Base-by-base conservation (phyloP, 2,113 vertebrate species). In the Danionella cerebrum region DNA sequence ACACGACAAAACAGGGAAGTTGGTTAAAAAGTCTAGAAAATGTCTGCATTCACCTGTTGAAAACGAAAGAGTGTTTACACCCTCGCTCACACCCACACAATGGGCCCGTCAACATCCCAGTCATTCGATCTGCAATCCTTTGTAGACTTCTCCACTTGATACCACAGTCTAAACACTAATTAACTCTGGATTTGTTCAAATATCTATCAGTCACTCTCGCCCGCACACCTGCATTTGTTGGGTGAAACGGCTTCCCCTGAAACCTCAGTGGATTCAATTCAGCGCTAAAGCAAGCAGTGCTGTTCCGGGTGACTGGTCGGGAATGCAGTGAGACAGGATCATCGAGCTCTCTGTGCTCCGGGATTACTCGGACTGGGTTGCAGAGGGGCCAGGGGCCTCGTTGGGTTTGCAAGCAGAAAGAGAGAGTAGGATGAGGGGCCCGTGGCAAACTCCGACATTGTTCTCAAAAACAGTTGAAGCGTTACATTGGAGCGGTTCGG, bases 261-360 rank as follows among this genome's bases (percentile, higher is more conserved):
- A 22, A 47, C 24, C 39, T 36, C 45, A 29, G 33, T 42, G 8
- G 5, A 33, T 41, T 52, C 18, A 22, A 53, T 62, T 68, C 47
- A 54, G 42, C 10, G 59, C 51, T 51, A 63, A 73, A 45, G 48
- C 35, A 70, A 78, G 78, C 74, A 47, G 38, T 41, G 13, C 27
- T 62, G 33, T 70, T 78, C 76, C 52, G 83, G 85, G 80, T 83
- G 86, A 84, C 68, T 77, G 80, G 79, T 82, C 73, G 10, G 76
- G 86, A 89, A 89, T 88, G 85, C 66, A 42, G 63, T 29, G 36
- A 67, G 80, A 76, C 71, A 76, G 71, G 76, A 82, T 85, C 84
- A 87, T 86, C 75, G 73, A 75, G 72, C 72, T 36, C 66, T 73
- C 79, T 79, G 68, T 55, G 54, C 55, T 19, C 60, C 35, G 4